A percentile compares a stretch with the other conserved stretches of the same genome.
These are phyloP conservation scores for Drosophila setifemur DNA, from an alignment of 1,140 invertebrate species.

Conservation along the genomic window DNA sequence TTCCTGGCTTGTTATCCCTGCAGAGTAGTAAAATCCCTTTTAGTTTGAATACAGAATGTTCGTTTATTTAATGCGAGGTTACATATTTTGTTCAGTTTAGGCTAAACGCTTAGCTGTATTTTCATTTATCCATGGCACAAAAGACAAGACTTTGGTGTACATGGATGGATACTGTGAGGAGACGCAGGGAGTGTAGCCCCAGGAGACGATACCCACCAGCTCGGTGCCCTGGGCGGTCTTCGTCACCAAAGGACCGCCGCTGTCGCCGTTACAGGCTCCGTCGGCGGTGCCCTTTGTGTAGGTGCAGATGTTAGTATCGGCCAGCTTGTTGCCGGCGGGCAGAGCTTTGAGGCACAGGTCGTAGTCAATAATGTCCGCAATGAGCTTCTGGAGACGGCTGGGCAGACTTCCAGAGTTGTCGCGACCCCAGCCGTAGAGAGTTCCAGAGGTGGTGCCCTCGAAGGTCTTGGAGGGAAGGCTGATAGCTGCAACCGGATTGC, in stretches of 20 bases:
- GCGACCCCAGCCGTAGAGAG: constrained; percentile 83
- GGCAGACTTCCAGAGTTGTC: constrained; percentile 65
- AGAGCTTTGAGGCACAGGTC: constrained; percentile 16
- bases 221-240: constrained; percentile 9
- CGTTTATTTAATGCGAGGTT: constrained; percentile 5
- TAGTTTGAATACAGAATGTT: constrained; percentile 18
- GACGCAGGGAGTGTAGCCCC: constrained; percentile 88
- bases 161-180: constrained; percentile 86
- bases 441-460: constrained; percentile 56
- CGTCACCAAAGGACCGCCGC: constrained; percentile 85
- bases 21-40: too few species aligned
- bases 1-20: too few species aligned
- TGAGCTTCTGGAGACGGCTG: constrained; percentile 78
- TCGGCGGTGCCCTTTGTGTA: constrained; percentile 83
- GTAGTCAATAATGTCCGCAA: constrained; percentile 73
- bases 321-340: constrained; percentile 20
- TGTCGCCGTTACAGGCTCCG: constrained; percentile 86
- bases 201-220: constrained; percentile 88
- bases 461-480: constrained; percentile 81
- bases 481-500: constrained; percentile 83
- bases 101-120: background rate
- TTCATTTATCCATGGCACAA: constrained; percentile 15
- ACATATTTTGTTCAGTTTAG: background rate
- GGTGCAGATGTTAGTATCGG: constrained; percentile 84
- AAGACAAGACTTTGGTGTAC: constrained; percentile 83